Evolutionary conservation across 2,797 vertebrate genomes (phyloP), one percentile per base, ranked within the genome.

Genomic region (Pitangus sulphuratus): DNA sequence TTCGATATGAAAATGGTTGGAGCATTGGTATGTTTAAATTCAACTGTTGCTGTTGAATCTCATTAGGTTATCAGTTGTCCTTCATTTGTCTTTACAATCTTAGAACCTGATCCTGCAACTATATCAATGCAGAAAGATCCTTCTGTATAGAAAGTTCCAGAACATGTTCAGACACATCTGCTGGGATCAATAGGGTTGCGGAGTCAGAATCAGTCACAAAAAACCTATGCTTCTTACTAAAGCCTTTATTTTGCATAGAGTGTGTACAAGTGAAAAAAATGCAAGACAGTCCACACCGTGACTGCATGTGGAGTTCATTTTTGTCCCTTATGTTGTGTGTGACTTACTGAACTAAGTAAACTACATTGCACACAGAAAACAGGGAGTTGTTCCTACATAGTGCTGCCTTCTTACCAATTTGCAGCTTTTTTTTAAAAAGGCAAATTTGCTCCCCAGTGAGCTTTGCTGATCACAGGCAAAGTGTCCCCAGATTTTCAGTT

Each of bases 1-100:
- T 95, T 96, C 69, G 74, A 8, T 87, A 68, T 88, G 96, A 95
- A 94, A 91, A 84, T 22, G 54, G 62, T 37, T 75, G 57, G 39
- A 91, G 18, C 40, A 31, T 57, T 91, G 25, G 54, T 53, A 8
- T 81, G 9, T 88, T 90, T 82, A 81, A 84, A 93, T 62, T 94
- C 37, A 82, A 0, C 51, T 82, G n/a, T 51, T 84, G 24, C 45
- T 87, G 28, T 89, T 56, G n/a, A 71, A 91, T 95, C 31, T 83
- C 57, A 39, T 3, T 92, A 89, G 61, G 45, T 60, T 81, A 11
- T 48, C 19, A 48, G 66, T 84, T 84, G 21, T 70, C 35, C 60
- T 84, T 40, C 20, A 53, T 77, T 84, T 84, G 14, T 50, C 57
- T 86, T 88, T 54, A 58, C 40, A 68, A 7, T 84, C 60, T 39